Conservation (phyloP, 2,888 invertebrate species). For the Temnothorax unifasciatus region DNA sequence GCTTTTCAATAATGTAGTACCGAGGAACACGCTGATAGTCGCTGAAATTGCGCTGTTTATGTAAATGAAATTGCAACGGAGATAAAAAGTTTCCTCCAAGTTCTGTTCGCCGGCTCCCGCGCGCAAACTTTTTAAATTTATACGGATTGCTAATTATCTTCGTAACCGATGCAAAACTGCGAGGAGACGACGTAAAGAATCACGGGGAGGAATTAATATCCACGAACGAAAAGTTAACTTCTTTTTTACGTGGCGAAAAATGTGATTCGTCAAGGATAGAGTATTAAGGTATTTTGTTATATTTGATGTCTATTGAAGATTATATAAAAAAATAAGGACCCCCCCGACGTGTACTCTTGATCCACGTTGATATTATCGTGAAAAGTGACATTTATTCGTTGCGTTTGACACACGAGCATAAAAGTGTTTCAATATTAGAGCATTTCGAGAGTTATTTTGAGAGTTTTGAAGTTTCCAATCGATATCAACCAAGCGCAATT, state of each 20-base stretch:
- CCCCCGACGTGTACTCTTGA: too few relatives aligned
- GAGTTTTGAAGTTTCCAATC: conserved; percentile 39
- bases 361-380: background rate
- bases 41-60: conserved; percentile 54
- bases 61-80: conserved; percentile 55
- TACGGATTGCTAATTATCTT: conserved; percentile 53
- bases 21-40: conserved; percentile 29
- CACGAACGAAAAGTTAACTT: background rate
- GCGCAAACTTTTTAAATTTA: conserved; percentile 48
- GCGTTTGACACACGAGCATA: background rate
- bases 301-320: background rate
- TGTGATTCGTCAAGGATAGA: background rate
- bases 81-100: conserved; percentile 50
- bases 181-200: conserved; percentile 1
- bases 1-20: conserved; percentile 36
- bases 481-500: conserved; percentile 35
- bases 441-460: conserved; percentile 5
- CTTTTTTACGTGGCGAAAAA: background rate
- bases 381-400: background rate
- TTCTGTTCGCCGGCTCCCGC: conserved; percentile 22
- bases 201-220: background rate
- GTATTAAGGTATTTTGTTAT: background rate
- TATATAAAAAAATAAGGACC: background rate
- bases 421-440: background rate
- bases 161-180: conserved; percentile 36